phyloP scores from a whole-genome alignment of 2,888 invertebrate species.

The Dicranocentrus wangi region DNA sequence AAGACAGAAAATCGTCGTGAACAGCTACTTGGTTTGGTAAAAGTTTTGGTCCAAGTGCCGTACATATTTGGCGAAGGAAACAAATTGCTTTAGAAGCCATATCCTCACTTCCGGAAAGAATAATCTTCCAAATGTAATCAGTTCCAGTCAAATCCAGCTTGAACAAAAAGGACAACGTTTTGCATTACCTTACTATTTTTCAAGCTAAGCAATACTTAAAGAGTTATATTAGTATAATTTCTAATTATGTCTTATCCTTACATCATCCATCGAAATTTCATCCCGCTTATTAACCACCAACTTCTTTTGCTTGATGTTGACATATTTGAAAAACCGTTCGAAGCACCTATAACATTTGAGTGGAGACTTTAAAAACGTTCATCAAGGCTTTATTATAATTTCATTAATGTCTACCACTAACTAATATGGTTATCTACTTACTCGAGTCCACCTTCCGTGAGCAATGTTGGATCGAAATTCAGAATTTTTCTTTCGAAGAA shows the following conservation, averaged over 20 bases:
- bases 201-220: no score
- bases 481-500: slow-evolving; percentile 97
- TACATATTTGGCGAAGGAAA: slow-evolving; percentile 92
- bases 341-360: slow-evolving; percentile 76
- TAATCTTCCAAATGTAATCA: slow-evolving; percentile 95
- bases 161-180: background rate
- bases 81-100: slow-evolving; percentile 94
- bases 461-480: slow-evolving; percentile 89
- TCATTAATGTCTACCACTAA: no score
- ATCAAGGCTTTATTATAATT: no score
- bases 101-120: slow-evolving; percentile 87
- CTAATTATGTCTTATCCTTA: slow-evolving; percentile 74
- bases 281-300: slow-evolving; percentile 86
- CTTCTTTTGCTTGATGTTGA: slow-evolving; percentile 95
- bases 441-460: slow-evolving; percentile 96
- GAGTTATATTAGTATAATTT: no score
- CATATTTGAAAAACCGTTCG: slow-evolving; percentile 92
- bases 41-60: slow-evolving; percentile 91
- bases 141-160: slow-evolving; percentile 89
- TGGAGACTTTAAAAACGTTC: background rate
- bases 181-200: background rate
- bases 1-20: slow-evolving; percentile 92
- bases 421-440: slow-evolving; percentile 77
- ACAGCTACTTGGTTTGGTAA: slow-evolving; percentile 86
- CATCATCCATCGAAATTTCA: slow-evolving; percentile 91